phyloP scores from a whole-genome alignment of 2,113 vertebrate species.

The Callaeas wilsoni region DNA sequence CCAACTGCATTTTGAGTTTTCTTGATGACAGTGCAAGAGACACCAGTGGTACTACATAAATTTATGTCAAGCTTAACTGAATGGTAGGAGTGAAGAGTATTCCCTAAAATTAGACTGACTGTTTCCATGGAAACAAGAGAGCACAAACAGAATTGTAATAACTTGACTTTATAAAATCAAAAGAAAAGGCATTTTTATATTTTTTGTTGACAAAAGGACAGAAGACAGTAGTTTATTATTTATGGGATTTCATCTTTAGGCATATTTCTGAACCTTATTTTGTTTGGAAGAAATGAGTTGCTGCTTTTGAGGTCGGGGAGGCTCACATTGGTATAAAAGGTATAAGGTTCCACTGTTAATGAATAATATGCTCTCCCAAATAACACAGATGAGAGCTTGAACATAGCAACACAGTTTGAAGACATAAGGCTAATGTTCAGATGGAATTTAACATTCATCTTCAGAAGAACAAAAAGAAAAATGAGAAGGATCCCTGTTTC shows the following conservation, averaged over 20 bases:
- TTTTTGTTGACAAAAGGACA: not conserved
- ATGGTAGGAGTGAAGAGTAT: not conserved
- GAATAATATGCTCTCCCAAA: not conserved
- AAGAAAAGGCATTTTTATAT: not conserved
- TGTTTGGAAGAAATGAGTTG: not conserved
- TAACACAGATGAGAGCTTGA: not conserved
- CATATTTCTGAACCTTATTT: not conserved
- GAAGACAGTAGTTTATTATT: not conserved
- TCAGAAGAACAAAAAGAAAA: not conserved
- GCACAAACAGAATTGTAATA: constrained; percentile 15
- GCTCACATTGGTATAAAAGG: not conserved
- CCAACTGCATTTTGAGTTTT: not conserved
- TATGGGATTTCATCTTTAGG: not conserved
- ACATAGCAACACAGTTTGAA: not conserved
- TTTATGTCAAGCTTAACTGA: not conserved
- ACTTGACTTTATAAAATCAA: not conserved
- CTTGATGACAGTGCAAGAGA: not conserved
- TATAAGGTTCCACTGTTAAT: not conserved
- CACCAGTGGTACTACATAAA: not conserved
- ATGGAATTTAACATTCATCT: not conserved
- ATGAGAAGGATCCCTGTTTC: not conserved
- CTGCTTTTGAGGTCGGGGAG: not conserved
- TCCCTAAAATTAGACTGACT: constrained; percentile 36
- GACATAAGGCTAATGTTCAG: not conserved
- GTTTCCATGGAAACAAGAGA: constrained; percentile 44